Base-by-base conservation (phyloP, 2,888 invertebrate genomes). In the Ptychoptera contaminata region DNA sequence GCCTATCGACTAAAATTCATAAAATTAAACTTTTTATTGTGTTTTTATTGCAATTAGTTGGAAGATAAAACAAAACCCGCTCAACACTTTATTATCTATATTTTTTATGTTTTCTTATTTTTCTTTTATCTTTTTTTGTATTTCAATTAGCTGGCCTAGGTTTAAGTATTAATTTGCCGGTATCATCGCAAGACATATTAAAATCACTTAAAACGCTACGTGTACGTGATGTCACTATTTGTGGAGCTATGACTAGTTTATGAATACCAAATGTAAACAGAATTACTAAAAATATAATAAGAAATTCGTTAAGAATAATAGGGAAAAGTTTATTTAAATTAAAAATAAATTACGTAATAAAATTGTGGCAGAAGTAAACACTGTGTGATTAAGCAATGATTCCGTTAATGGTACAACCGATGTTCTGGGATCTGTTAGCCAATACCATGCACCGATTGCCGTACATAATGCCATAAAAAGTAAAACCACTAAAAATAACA, bases 111-210 rank as follows among this genome's bases (percentile, higher is more conserved):
- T 23, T 23, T 23, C 23, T 23, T 23, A 23, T 23, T 23, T 23
- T 23, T 23, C 23, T 23, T 23, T 23, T 23, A 23, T 23, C 23
- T 23, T 23, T 23, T 23, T 23, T 23, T 23, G 23, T 23, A 23
- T 23, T 23, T 23, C 23, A 42, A 42, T 42, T 42, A 8, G 42
- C 73, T 37, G 88, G 90, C 47, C 90, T 68, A 2, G 93, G 94
- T 63, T 91, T 91, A 32, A 96, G 69, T 56, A 96, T 94, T 41
- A 96, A 72, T 67, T 93, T 93, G 46, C 94, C 94, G 30, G 91
- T 91, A 61, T 96, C 93, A 60, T 94, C 94, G 66, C 96, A 96
- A 16, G 92, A 92, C 93, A 96, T 94, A 66, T 96, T 96, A 65
- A 93, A 96, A 67, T 96, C 94, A 37, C 82, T 81, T 44, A 96